A percentile compares a stretch with the other conserved stretches of the same genome.
These are phyloP conservation scores for Adoxophyes honmai DNA, from an alignment of 1,140 invertebrate genomes.

Conservation along the genomic window DNA sequence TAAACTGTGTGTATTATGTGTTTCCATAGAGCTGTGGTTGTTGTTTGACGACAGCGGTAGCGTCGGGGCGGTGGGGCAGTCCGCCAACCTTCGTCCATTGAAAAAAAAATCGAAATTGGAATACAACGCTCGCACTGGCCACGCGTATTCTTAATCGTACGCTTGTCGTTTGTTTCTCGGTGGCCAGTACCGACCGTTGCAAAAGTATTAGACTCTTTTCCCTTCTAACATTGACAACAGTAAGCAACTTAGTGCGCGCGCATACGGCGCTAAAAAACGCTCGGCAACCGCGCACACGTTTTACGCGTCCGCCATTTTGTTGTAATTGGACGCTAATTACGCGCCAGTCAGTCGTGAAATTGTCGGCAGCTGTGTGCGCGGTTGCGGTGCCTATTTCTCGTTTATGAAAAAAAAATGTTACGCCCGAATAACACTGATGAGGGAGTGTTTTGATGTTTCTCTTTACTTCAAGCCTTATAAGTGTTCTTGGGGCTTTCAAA, in stretches of 20 bases:
- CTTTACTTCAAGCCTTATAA: constrained; percentile 9
- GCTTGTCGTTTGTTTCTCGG: background rate
- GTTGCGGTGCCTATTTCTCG: constrained; percentile 11
- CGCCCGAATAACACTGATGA: constrained; percentile 14
- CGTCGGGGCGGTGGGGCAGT: constrained; percentile 59
- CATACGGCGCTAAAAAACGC: constrained; percentile 16
- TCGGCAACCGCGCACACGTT: constrained; percentile 5
- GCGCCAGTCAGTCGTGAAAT: constrained; percentile 10
- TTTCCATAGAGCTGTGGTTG: constrained; percentile 69
- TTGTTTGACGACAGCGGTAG: constrained; percentile 42
- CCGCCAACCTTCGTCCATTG: constrained; percentile 18
- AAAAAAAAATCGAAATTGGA: background rate
- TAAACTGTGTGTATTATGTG: constrained; percentile 74
- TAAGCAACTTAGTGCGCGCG: constrained; percentile 18
- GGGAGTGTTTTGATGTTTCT: constrained; percentile 8
- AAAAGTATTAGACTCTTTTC: constrained; percentile 5
- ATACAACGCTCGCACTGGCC: background rate
- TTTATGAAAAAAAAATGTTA: constrained; percentile 14
- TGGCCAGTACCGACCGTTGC: constrained; percentile 3
- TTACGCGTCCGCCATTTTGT: background rate
- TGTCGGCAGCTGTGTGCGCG: constrained; percentile 11
- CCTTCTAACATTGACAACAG: constrained; percentile 21
- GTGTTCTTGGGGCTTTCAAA: constrained; percentile 12
- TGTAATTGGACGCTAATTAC: constrained; percentile 13
- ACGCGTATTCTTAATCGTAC: background rate